phyloP scores from a whole-genome alignment of 2,888 invertebrate species.

The Isoperla grammatica region DNA sequence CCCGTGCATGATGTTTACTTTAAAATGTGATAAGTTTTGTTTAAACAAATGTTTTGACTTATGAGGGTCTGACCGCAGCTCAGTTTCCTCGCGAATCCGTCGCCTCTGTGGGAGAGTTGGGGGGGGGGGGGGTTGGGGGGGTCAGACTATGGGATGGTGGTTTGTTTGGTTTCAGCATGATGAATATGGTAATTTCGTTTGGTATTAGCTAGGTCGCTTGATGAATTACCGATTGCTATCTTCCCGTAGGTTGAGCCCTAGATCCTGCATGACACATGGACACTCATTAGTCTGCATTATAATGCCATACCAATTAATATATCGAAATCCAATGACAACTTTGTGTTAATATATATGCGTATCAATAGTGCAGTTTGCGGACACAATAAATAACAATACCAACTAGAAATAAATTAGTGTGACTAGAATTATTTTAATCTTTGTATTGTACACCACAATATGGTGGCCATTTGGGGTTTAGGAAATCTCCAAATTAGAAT shows the following conservation, averaged over 20 bases:
- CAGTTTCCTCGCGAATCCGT: conserved; percentile 3
- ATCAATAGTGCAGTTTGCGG: conserved; percentile 12
- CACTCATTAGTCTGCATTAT: conserved; percentile 14
- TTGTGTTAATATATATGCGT: conserved; percentile 20
- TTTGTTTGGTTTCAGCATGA: conserved; percentile 22
- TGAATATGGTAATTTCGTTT: conserved; percentile 26
- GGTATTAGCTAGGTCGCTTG: conserved; percentile 17
- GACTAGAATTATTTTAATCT: too few relatives aligned
- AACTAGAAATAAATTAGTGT: too few relatives aligned
- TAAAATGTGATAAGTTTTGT: background rate
- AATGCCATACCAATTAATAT: conserved; percentile 24
- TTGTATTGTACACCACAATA: too few relatives aligned
- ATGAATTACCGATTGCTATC: conserved; percentile 27
- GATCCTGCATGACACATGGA: conserved; percentile 10
- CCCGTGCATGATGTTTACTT: background rate
- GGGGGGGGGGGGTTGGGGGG: background rate
- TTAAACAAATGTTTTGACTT: background rate
- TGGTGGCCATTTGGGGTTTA: too few relatives aligned
- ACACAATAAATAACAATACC: too few relatives aligned
- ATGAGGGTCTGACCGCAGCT: background rate
- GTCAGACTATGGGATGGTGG: conserved; percentile 3
- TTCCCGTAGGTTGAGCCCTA: conserved; percentile 11
- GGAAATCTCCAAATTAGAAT: too few relatives aligned
- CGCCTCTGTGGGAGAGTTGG: conserved; percentile 2
- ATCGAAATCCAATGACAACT: conserved; percentile 26